A percentile compares a stretch with the other conserved stretches of the same genome.
phyloP scores from a whole-genome alignment of 2,888 invertebrate genomes.

The Idaea biselata region DNA sequence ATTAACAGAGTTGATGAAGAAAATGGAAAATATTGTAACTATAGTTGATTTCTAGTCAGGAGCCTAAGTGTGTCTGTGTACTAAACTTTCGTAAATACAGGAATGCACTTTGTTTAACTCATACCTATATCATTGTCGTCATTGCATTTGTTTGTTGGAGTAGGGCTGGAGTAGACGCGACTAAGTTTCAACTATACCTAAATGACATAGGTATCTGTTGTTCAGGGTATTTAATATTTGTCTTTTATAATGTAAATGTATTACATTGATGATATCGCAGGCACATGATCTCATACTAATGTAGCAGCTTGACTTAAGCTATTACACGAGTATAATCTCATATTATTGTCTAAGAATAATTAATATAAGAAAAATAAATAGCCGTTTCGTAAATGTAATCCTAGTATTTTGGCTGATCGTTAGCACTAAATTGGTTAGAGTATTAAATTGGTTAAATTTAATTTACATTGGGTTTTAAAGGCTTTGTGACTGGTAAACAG shows the following conservation, averaged over 20 bases:
- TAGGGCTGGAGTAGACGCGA: constrained; percentile 27
- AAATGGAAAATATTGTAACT: constrained; percentile 49
- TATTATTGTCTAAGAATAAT: background rate
- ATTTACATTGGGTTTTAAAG: background rate
- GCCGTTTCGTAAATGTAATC: background rate
- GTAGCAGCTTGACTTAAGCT: background rate
- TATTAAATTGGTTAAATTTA: background rate
- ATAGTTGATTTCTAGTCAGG: constrained; percentile 75
- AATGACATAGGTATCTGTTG: constrained; percentile 14
- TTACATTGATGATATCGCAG: constrained; percentile 21
- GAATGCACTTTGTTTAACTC: background rate
- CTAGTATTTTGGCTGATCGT: background rate
- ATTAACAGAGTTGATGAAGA: constrained; percentile 56
- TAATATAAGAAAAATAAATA: background rate
- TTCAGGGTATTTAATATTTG: constrained; percentile 21
- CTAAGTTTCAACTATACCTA: constrained; percentile 12
- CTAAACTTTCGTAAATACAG: constrained; percentile 46
- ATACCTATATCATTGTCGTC: constrained; percentile 4
- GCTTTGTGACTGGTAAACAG: too few species aligned
- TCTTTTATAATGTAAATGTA: constrained; percentile 12
- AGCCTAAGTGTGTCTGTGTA: constrained; percentile 73
- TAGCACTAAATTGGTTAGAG: background rate
- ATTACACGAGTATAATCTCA: background rate
- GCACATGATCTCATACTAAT: constrained; percentile 32
- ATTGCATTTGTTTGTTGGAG: constrained; percentile 2